phyloP scores from a whole-genome alignment of 2,113 vertebrate genomes.

The Platysteira castanea region DNA sequence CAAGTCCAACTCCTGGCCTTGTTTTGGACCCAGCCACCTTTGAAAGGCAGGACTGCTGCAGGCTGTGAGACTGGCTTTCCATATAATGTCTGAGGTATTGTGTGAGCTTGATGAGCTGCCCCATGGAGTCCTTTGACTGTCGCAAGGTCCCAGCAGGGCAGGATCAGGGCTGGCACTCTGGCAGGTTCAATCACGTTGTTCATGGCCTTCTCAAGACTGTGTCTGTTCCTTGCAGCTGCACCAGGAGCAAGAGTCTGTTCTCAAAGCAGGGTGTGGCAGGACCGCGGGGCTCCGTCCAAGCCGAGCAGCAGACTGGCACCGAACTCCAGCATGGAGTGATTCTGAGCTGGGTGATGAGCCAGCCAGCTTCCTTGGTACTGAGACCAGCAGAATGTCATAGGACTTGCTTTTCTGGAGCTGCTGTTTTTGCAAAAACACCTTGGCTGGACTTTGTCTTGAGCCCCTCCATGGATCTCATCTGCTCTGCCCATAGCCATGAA shows the following conservation, averaged over 20 bases:
- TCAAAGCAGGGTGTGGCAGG: not conserved
- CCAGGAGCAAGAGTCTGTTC: not conserved
- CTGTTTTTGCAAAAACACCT: not conserved
- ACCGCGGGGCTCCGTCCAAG: rapidly evolving
- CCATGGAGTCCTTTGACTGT: rapidly evolving
- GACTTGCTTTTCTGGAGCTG: not conserved
- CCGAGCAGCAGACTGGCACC: not conserved
- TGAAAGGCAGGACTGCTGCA: not conserved
- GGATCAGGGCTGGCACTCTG: not conserved
- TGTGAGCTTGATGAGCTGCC: not conserved
- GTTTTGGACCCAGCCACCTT: not conserved
- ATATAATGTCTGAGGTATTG: not conserved
- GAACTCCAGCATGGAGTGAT: not conserved
- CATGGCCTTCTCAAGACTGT: not conserved
- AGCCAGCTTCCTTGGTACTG: not conserved
- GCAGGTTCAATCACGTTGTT: not conserved
- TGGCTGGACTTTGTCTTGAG: not conserved
- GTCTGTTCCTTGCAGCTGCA: not conserved
- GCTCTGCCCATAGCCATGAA: not conserved
- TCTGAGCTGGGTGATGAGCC: not conserved
- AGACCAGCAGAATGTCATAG: rapidly evolving
- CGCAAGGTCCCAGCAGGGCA: not conserved
- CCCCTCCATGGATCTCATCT: not conserved
- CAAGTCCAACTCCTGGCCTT: not conserved
- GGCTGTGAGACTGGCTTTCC: not conserved